Conservation (phyloP, 23 tunicate species). For the Halocynthia aurantium region DNA sequence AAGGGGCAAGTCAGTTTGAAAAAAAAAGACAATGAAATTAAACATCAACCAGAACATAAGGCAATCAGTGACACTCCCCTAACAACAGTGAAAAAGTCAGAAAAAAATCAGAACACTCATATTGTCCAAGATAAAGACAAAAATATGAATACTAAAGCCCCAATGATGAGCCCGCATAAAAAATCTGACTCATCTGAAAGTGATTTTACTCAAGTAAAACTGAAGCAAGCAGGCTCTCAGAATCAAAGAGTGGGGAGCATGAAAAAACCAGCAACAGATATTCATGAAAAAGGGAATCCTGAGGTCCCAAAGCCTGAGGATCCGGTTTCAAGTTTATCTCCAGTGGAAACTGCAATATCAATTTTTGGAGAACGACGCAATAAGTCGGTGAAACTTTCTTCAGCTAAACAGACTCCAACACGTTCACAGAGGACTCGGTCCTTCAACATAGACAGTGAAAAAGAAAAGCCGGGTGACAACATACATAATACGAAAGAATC, state of each 20-base stretch:
- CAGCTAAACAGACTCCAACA: neutral
- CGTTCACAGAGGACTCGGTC: constrained; percentile 12
- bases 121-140: no score
- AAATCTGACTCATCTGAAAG: no score
- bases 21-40: no score
- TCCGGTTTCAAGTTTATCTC: neutral
- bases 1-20: no score
- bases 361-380: constrained; percentile 2
- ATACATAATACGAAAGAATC: neutral
- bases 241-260: neutral
- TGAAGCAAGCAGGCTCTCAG: neutral
- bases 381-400: neutral
- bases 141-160: no score
- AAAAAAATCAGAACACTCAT: no score
- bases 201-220: no score
- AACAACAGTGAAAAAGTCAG: no score
- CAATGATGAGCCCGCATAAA: no score
- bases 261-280: neutral
- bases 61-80: no score
- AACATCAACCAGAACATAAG: no score
- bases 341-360: neutral
- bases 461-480: neutral
- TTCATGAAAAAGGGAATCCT: no score
- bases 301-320: neutral
- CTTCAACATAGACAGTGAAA: neutral